Base-by-base conservation (phyloP, 2,797 vertebrate genomes). In the Enteromius trimaculatus region DNA sequence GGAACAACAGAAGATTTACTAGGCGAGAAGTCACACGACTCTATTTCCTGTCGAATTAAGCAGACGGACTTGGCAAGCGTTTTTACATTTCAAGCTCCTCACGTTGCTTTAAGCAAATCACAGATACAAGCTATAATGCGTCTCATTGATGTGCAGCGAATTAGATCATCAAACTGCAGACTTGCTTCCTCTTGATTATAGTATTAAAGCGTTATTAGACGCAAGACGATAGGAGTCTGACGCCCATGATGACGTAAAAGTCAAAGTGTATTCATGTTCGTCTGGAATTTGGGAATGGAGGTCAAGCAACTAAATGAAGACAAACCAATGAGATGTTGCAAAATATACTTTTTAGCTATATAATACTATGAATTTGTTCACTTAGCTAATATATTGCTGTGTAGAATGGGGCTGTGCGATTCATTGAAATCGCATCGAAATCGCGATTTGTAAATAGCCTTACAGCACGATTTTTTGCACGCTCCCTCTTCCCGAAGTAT, bases 151-250 rank as follows among this genome's bases (percentile, higher is more conserved):
- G 71, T 2, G 5, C 34, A 39, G 80, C 17, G 80, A 66, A 82
- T 82, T 82, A 82, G 71, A 82, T 42, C 80, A 53, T 66, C 80
- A 82, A 53, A 53, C 71, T 44, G 71, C 39, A 82, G 80, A 82
- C 31, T 23, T 13, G 47, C 44, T 66, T 66, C 47, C 71, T 76
- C 60, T 44, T 66, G 71, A 82, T 76, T 66, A 82, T 55, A 82
- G 31, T 17, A 16, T 81, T 62, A 81, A 9, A 64, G 55, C 14
- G 53, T 82, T 75, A 82, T 66, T 55, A 76, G 31, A 39, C 1
- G 60, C 42, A 74, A 51, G 29, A 66, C 68, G 77, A 68, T 79
- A 79, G 4, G 37, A 72, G 80, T 75, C 42, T 51, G 80, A 65
- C 6, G 13, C 14, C 37, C 1, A 11, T 17, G 68, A 71, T 62